Evolutionary conservation across 2,797 vertebrate species (phyloP).

Genomic region (Chloroceryle inda): DNA sequence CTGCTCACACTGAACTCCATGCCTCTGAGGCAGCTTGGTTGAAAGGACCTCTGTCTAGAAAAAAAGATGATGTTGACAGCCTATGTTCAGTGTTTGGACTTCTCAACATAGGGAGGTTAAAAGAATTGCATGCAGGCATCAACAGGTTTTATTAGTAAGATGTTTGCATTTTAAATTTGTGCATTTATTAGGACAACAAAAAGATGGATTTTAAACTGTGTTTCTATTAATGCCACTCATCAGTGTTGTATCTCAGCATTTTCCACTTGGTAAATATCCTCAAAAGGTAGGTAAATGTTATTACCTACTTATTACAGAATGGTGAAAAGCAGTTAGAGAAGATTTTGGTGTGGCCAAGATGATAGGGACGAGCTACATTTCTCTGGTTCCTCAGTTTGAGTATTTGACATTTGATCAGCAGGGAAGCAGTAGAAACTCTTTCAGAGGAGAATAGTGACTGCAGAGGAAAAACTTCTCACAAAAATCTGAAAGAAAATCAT

Average conservation of each 20-base stretch:
- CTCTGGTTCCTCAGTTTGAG: neutral
- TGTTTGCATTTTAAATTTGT: fast-evolving
- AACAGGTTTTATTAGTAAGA: neutral
- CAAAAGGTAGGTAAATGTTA: neutral
- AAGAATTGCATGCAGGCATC: neutral
- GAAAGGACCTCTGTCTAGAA: neutral
- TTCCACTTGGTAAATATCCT: neutral
- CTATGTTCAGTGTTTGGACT: fast-evolving
- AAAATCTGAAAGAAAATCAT: neutral
- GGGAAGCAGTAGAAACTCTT: neutral
- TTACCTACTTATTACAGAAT: neutral
- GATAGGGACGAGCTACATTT: neutral
- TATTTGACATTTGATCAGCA: neutral
- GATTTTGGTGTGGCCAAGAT: neutral
- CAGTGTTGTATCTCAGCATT: neutral
- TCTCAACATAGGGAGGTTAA: neutral
- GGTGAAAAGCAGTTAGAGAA: neutral
- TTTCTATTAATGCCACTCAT: neutral
- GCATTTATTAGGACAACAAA: neutral
- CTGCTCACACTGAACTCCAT: neutral
- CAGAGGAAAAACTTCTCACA: neutral
- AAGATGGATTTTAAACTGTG: neutral
- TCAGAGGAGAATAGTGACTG: neutral
- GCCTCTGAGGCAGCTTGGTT: neutral
- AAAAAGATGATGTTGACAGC: neutral